These are phyloP conservation scores for Euura lappo DNA, from an alignment of 1,140 invertebrate genomes.

Conservation along the genomic window DNA sequence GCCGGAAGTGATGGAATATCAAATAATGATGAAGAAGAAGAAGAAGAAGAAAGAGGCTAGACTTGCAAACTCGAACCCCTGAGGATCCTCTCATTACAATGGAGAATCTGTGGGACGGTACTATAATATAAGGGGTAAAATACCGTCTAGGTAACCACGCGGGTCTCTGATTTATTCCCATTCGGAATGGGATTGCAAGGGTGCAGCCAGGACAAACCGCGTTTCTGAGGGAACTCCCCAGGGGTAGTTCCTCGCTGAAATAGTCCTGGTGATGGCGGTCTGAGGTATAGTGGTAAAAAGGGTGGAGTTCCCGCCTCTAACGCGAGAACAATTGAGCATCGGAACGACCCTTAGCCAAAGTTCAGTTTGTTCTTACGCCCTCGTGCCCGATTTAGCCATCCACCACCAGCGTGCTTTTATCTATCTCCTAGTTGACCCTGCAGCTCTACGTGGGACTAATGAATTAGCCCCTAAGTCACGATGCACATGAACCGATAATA, in stretches of 20 bases:
- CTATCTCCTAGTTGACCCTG: neutral
- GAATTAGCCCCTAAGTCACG: no score
- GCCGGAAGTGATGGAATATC: no score
- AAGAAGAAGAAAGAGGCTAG: no score
- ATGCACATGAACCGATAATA: no score
- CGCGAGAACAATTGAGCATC: constrained; percentile 6
- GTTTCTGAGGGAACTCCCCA: neutral
- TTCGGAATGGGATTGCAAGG: neutral
- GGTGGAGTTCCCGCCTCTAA: neutral
- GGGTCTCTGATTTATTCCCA: neutral
- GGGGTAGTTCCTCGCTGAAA: neutral
- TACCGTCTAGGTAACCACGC: neutral
- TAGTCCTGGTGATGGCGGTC: neutral
- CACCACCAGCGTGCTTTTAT: neutral
- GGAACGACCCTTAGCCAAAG: constrained; percentile 6
- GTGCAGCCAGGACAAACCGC: neutral
- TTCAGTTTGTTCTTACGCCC: constrained; percentile 6
- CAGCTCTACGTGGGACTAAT: no score
- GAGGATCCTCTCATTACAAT: neutral
- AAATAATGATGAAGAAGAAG: no score
- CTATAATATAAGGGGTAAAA: neutral
- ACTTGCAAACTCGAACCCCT: no score
- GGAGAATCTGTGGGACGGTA: neutral
- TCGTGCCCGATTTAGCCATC: neutral
- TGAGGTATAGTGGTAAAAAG: constrained; percentile 5